Evolutionary conservation across 2,113 vertebrate species (phyloP).

Genomic region (Otus sunia): DNA sequence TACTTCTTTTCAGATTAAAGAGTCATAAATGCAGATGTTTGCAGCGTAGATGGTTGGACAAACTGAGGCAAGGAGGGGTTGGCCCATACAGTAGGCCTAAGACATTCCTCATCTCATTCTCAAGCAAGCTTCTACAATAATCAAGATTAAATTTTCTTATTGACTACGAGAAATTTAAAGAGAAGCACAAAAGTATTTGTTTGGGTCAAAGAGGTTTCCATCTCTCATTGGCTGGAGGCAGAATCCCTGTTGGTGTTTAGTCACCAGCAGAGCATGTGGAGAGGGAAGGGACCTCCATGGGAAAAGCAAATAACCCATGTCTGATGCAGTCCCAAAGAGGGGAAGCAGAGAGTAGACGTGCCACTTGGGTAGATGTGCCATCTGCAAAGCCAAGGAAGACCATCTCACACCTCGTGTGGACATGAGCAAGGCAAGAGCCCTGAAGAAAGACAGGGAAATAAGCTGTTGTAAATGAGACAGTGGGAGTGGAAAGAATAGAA

Average conservation of each 20-base stretch:
- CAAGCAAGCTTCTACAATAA: neutral
- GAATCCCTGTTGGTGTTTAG: neutral
- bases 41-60: neutral
- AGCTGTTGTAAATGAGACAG: neutral
- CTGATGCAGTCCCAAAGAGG: neutral
- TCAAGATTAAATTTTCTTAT: neutral
- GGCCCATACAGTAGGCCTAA: neutral
- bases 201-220: neutral
- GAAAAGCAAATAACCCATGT: neutral
- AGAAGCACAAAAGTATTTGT: neutral
- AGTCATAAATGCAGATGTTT: neutral
- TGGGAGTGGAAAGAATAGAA: neutral
- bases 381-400: neutral
- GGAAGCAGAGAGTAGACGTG: neutral
- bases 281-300: neutral
- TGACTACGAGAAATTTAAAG: neutral
- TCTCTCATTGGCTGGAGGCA: neutral
- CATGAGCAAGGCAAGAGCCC: neutral
- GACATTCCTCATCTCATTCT: neutral
- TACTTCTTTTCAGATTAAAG: neutral
- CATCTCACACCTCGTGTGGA: neutral
- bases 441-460: neutral
- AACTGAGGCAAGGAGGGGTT: neutral
- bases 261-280: rapidly evolving
- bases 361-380: neutral